Evolutionary conservation across 2,888 invertebrate species (phyloP).

Genomic region (Sminthurinus aureus): DNA sequence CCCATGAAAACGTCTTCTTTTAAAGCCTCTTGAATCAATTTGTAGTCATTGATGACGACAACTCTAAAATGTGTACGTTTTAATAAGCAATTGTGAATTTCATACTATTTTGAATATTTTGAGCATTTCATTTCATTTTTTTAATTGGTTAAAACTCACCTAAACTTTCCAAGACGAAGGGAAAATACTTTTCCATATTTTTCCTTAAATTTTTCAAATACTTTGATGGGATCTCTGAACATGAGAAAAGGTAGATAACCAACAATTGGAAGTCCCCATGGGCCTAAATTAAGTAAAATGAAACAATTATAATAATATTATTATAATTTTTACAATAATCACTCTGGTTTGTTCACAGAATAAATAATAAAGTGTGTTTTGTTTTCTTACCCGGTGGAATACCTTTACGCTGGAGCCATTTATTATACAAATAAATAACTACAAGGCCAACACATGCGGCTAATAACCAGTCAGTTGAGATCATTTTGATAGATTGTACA

Average conservation of each 20-base stretch:
- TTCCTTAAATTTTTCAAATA: slow-evolving; percentile 53
- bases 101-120: background rate
- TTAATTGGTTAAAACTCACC: slow-evolving; percentile 30
- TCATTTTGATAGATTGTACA: slow-evolving; percentile 12
- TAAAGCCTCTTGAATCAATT: slow-evolving; percentile 54
- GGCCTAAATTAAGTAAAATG: slow-evolving; percentile 34
- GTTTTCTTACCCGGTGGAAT: slow-evolving; percentile 40
- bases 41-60: slow-evolving; percentile 58
- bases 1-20: slow-evolving; percentile 52
- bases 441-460: slow-evolving; percentile 32
- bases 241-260: slow-evolving; percentile 57
- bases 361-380: background rate
- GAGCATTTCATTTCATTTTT: background rate
- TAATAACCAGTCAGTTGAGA: slow-evolving; percentile 18
- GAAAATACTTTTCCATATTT: slow-evolving; percentile 58
- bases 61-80: slow-evolving; percentile 18
- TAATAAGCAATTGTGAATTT: no score
- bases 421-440: slow-evolving; percentile 29
- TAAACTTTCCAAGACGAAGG: slow-evolving; percentile 52
- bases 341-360: background rate
- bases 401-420: slow-evolving; percentile 28
- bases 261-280: slow-evolving; percentile 52
- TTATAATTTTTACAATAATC: background rate
- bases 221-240: slow-evolving; percentile 51
- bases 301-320: background rate